Base-by-base conservation (phyloP, 2,888 invertebrate species). In the Macrosoma leucophasiata region DNA sequence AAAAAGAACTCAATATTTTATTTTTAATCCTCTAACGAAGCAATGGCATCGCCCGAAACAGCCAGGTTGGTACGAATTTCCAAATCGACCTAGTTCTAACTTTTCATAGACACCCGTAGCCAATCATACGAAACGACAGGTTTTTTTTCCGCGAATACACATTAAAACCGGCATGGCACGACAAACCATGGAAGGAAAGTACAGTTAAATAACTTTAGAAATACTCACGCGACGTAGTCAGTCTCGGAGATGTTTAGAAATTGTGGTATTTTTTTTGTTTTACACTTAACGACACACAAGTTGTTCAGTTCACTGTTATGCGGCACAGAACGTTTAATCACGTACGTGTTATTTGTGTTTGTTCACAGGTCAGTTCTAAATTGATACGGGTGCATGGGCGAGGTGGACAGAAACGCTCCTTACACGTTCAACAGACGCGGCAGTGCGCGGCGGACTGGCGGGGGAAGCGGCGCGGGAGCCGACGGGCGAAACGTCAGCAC, bases 161-260 rank as follows among this genome's bases (percentile, higher is more conserved):
- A 52, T 59, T 48, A 53, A 62, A 62, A 60, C 58, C 58, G 58
- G 55, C 63, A 60, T 60, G 62, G 55, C 60, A 57, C 52, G 37
- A 55, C 60, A 62, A 59, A 62, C 61, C 62, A 68, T 68, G 63
- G 64, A 64, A 62, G 62, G 66, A 69, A 72, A 69, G 72, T 74
- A 79, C 79, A 74, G 78, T 77, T 78, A 78, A 67, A 70, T 68
- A 67, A 65, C 63, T 69, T 64, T 57, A 63, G 61, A 65, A 36
- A 68, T 76, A 78, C 78, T 78, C 67, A 79, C 79, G 63, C 64
- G 53, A 54, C 50, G 35, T 39, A 39, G 48, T 58, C 59, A 62
- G 63, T 60, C 36, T 30, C 46, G 43, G 50, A 55, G 62, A 60
- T 61, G 61, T 52, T 62, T 62, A 62, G 64, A 62, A 45, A 46